Conservation (phyloP, 2,113 vertebrate species). For the Sinocyclocheilus anophthalmus region DNA sequence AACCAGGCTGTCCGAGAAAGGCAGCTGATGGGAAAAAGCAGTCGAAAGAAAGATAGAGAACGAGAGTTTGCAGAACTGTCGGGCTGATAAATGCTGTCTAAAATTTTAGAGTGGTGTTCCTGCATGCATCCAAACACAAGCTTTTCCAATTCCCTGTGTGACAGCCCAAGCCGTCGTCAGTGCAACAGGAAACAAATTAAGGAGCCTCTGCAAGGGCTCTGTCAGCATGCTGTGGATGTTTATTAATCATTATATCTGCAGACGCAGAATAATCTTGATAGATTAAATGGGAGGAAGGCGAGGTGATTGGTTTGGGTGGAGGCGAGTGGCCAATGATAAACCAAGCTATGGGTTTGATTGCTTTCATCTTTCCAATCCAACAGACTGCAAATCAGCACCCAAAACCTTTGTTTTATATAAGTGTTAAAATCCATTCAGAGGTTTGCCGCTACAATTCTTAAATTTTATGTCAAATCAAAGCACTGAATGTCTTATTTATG, state of each 20-base stretch:
- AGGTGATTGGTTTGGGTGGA: constrained; percentile 39
- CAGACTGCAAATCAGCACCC: background rate
- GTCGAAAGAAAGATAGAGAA: constrained; percentile 15
- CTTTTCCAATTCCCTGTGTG: constrained; percentile 54
- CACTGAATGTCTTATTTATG: background rate
- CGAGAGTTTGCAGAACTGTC: constrained; percentile 27
- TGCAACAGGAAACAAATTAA: constrained; percentile 44
- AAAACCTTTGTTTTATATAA: background rate
- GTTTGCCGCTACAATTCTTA: background rate
- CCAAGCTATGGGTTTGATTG: constrained; percentile 21
- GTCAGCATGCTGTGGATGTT: constrained; percentile 33
- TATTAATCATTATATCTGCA: constrained; percentile 57
- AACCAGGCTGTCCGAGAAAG: constrained; percentile 19
- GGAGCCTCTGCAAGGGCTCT: constrained; percentile 34
- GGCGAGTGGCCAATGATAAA: constrained; percentile 47
- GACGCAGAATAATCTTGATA: constrained; percentile 35
- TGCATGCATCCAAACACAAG: constrained; percentile 25
- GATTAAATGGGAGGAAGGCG: constrained; percentile 13
- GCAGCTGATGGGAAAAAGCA: constrained; percentile 27
- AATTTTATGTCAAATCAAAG: background rate
- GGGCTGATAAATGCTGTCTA: constrained; percentile 41
- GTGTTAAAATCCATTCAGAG: background rate
- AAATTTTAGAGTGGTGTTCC: constrained; percentile 32
- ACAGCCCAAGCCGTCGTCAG: constrained; percentile 34
- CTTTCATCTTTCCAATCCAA: background rate